These are phyloP conservation scores for Argyresthia albistria DNA, from an alignment of 2,888 invertebrate species.

Conservation along the genomic window DNA sequence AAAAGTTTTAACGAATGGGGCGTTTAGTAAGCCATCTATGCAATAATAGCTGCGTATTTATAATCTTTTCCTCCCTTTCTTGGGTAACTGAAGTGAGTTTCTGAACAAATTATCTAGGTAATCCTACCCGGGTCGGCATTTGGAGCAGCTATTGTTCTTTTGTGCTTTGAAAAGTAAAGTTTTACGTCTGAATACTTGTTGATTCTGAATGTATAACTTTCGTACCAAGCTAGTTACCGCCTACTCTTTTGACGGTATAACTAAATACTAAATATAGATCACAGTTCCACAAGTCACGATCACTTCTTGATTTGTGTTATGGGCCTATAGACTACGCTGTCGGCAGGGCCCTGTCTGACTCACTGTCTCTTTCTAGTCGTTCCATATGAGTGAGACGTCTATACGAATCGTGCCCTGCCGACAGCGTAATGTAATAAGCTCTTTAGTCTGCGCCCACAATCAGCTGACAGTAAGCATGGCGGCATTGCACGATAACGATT, in stretches of 20 bases:
- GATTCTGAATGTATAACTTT: background rate
- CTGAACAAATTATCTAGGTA: slow-evolving; percentile 1
- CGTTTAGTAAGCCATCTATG: slow-evolving; percentile 22
- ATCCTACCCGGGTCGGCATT: background rate
- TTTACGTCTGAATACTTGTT: background rate
- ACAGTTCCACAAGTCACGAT: background rate
- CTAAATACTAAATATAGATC: background rate
- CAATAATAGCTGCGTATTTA: slow-evolving; percentile 20
- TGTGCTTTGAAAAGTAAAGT: background rate
- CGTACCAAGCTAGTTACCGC: background rate
- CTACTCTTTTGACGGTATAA: background rate
- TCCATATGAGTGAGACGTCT: too few species aligned
- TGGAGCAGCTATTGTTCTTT: background rate
- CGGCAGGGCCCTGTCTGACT: too few species aligned
- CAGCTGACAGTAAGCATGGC: background rate
- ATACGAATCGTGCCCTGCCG: too few species aligned
- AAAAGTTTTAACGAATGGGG: slow-evolving; percentile 37
- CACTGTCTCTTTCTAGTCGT: too few species aligned
- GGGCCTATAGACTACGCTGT: too few species aligned
- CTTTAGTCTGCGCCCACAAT: background rate
- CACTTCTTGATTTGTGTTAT: too few species aligned
- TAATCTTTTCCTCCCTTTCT: slow-evolving; percentile 8
- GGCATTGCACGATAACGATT: slow-evolving; percentile 12
- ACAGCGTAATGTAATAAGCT: too few species aligned
- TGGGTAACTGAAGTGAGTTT: background rate